A percentile compares a stretch with the other conserved stretches of the same genome.
Conservation (phyloP, 2,888 invertebrate species). For the Ornithoptera priamus region DNA sequence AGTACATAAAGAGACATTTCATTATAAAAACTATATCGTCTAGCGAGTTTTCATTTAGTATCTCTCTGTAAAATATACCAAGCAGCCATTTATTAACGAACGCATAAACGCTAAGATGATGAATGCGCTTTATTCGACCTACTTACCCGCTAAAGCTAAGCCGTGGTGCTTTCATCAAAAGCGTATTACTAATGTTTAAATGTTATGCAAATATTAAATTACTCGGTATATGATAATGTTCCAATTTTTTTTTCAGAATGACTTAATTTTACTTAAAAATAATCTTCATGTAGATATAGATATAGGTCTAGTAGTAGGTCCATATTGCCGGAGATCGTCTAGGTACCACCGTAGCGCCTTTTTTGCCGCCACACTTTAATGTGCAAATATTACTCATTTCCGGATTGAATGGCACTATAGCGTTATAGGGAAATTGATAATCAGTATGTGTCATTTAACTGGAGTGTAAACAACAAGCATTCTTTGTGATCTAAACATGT, state of each 20-base stretch:
- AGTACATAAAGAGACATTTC: neutral
- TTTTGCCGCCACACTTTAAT: too few relatives aligned
- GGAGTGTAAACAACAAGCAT: too few relatives aligned
- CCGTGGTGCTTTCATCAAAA: slow-evolving; percentile 19
- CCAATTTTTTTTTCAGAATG: neutral
- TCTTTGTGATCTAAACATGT: too few relatives aligned
- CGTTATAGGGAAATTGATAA: too few relatives aligned
- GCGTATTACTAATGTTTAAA: slow-evolving; percentile 12
- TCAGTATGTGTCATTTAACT: too few relatives aligned
- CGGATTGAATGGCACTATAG: too few relatives aligned
- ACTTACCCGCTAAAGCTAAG: slow-evolving; percentile 19
- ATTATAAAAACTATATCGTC: neutral
- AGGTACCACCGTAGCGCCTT: too few relatives aligned
- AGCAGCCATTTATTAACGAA: slow-evolving; percentile 22
- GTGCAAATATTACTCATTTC: too few relatives aligned
- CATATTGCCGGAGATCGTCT: too few relatives aligned
- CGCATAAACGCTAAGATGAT: slow-evolving; percentile 19
- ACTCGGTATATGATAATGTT: neutral
- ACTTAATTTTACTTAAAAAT: neutral
- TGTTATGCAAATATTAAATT: slow-evolving; percentile 12
- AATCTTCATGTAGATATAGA: neutral
- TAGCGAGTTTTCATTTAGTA: slow-evolving; percentile 1
- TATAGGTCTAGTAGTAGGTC: too few relatives aligned
- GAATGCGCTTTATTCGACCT: slow-evolving; percentile 21
- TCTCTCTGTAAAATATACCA: slow-evolving; percentile 5